Evolutionary conservation across 2,113 vertebrate species (phyloP), one percentile per base, ranked within the genome.

Genomic region (Triplophysa siluroides): DNA sequence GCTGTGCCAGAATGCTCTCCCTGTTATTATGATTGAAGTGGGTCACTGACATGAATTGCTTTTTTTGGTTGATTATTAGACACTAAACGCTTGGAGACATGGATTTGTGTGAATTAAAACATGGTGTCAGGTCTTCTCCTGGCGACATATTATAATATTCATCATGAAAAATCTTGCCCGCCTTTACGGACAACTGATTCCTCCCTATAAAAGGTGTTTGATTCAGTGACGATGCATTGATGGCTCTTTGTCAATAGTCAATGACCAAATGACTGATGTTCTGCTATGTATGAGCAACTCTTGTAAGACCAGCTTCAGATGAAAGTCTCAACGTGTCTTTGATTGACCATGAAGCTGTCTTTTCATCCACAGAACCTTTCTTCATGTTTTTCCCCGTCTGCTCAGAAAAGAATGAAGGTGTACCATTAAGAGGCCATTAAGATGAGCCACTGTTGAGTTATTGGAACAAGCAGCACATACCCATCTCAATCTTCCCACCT

Each of bases 181-280:
- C 92, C 94, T 95, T 94, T 95, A 94, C 90, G 89, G 91, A 93
- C 91, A 93, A 97, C 96, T 91, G 94, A 97, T 96, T 94, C 89
- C 87, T 54, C 87, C 93, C 94, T 95, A 96, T 97, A 96, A 96
- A 97, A 94, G 93, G 96, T 96, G 95, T 97, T 97, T 96, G 97
- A 97, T 97, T 97, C 94, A 96, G 97, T 97, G 95, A 94, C 96
- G 94, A 95, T 95, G 94, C 96, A 95, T 96, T 96, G 94, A 89
- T 88, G 94, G 94, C 93, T 94, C 93, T 92, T 93, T 96, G 95
- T 97, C 95, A 92, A 97, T 97, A 95, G 88, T 61, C 87, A 92
- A 96, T 95, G 96, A 96, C 96, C 97, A 95, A 96, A 95, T 96
- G 95, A 95, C 94, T 94, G 89, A 89, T 86, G 87, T 87, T 84